Conservation (phyloP, 2,797 vertebrate species). For the Garrulus glandarius region DNA sequence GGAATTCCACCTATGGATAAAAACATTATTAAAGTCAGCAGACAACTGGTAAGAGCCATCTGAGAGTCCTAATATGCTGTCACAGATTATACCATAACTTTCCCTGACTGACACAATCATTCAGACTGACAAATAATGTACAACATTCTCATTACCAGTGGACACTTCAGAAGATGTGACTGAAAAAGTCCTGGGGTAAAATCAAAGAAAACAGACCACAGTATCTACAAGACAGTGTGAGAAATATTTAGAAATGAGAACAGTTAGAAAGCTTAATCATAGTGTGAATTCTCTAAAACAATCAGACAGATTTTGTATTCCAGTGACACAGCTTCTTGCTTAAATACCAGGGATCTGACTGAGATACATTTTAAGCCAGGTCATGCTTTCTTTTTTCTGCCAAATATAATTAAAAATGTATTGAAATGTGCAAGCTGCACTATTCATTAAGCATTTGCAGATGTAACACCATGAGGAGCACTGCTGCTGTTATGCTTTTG, state of each 20-base stretch:
- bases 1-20: not conserved
- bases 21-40: not conserved
- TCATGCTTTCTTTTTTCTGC: constrained; percentile 35
- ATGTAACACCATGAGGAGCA: not conserved
- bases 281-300: not conserved
- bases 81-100: not conserved
- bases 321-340: not conserved
- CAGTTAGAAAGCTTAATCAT: not conserved
- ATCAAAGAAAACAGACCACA: not conserved
- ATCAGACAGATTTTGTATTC: not conserved
- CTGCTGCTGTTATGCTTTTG: not conserved
- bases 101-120: not conserved
- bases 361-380: constrained; percentile 36
- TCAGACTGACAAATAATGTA: not conserved
- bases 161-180: not conserved
- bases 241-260: not conserved
- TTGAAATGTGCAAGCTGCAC: constrained; percentile 30
- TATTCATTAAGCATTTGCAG: constrained; percentile 35
- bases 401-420: constrained; percentile 39
- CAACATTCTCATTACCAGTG: not conserved
- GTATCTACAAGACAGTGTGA: not conserved
- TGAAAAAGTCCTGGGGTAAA: not conserved
- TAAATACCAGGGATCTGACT: not conserved
- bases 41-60: not conserved
- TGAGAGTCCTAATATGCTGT: not conserved